Base-by-base conservation (phyloP, 2,797 vertebrate species). In the Parauchenoglanis punctatus region DNA sequence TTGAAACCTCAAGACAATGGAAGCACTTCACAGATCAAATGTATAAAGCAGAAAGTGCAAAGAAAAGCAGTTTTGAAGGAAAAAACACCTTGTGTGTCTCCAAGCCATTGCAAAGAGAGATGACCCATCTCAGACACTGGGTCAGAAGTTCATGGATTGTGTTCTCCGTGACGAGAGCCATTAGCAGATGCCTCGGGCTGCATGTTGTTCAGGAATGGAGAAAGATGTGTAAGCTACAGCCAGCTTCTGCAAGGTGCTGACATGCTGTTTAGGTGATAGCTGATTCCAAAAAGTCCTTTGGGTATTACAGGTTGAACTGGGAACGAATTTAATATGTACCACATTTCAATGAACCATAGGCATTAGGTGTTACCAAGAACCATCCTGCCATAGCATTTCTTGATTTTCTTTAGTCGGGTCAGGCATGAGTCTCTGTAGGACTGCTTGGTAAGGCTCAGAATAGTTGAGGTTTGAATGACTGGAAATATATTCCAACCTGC, bases 401-500 rank as follows among this genome's bases (percentile, higher is more conserved):
- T 89, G 80, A 76, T 80, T 87, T 92, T 91, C 86, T 70, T 68
- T 58, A 83, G 44, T 59, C n/a, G 20, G 89, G 89, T 93, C 90
- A 91, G 70, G 90, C 83, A 81, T 25, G 31, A 91, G 85, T 89
- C 86, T 90, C 61, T 87, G 46, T 90, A 73, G 90, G 90, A 89
- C 88, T 40, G n/a, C 86, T 89, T 87, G 90, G 88, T 89, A 86
- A 91, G 44, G 8, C 73, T n/a, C 84, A 15, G 90, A 93, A 94
- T 92, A 92, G 31, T 89, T 93, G 93, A 93, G 94, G 92, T 94
- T 94, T 94, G 93, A 92, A 93, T 59, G 84, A 91, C 92, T 92
- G 88, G 88, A 72, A 77, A 91, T 83, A 68, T 88, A 89, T 89
- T 90, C 91, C 83, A 87, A 88, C 65, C 59, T 58, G 87, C 84